Evolutionary conservation across 2,113 vertebrate species (phyloP).

Genomic region (zebrafish (Danio rerio)): GRCz12tu NC_133196.1:44128001-44128500

Average conservation of each 20-base stretch:
- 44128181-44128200: constrained; percentile 11
- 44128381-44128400: constrained; percentile 31
- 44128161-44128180: background rate
- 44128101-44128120: constrained; percentile 63
- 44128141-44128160: background rate
- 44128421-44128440: background rate
- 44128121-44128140: background rate
- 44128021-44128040: constrained; percentile 68
- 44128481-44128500: no score
- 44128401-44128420: background rate
- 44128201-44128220: constrained; percentile 73
- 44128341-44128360: constrained; percentile 32
- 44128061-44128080: constrained; percentile 66
- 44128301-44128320: background rate
- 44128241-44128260: constrained; percentile 40
- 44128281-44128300: background rate
- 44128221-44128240: constrained; percentile 68
- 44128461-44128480: no score
- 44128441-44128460: background rate
- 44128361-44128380: constrained; percentile 51
- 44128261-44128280: constrained; percentile 4
- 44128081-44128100: constrained; percentile 59
- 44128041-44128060: constrained; percentile 70
- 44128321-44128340: background rate
- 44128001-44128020: no score